Evolutionary conservation across 2,113 vertebrate species (phyloP), one percentile per base, ranked within the genome.

Genomic region (Heloderma charlesbogerti): DNA sequence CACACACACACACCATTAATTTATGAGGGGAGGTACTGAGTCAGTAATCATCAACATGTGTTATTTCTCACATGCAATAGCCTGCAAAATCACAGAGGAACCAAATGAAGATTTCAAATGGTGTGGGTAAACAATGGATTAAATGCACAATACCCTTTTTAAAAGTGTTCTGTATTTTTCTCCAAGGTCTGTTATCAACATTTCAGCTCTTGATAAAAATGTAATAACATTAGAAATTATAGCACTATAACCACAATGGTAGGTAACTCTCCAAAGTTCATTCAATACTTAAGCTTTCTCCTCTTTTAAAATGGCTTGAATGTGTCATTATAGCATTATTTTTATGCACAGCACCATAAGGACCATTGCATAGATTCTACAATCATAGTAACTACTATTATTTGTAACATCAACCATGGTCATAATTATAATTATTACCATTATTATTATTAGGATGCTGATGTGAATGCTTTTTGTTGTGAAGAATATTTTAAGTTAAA

Each of bases 221-320:
- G 16, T 6, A 66, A 66, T 43, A 6, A 37, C 34, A 34, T 88
- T 87, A 51, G 25, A 87, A 74, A 63, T 90, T 92, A 82, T 82
- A 89, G 57, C 85, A 74, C 91, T 93, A 91, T 89, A 94, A 84
- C 37, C 40, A 94, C 22, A 5, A 93, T 87, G 92, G 90, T 92
- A 84, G 60, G 57, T 25, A 37, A 84, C 7, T 2, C 12, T 63
- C 34, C 45, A 75, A 71, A 71, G 10, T 71, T 31, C 27, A 71
- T 71, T 71, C 48, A 51, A 51, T 51, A 60, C 57, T 60, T 60
- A 16, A 13, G 57, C 9, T n/a, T 72, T 72, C 12, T 13, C 10
- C 12, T 72, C 12, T n/a, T n/a, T 72, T 34, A n/a, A n/a, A 72
- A 71, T 71, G 69, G 31, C 15, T 85, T 48, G 43, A 71, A 71